Evolutionary conservation across 2,888 invertebrate genomes (phyloP).

Genomic region (Melipona beecheii): DNA sequence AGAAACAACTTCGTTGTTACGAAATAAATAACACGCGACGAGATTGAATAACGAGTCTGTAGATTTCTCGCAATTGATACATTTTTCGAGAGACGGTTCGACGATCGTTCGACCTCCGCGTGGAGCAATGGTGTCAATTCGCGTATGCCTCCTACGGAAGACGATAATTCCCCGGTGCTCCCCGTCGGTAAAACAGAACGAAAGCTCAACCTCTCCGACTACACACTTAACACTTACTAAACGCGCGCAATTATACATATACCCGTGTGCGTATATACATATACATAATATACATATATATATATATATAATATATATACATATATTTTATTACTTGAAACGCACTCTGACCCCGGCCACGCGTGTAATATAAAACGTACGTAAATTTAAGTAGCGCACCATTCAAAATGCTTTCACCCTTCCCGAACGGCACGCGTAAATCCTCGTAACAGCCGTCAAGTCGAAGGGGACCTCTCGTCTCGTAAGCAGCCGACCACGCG

Average conservation of each 20-base stretch:
- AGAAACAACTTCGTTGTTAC: too few relatives aligned
- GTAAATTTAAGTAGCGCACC: conserved; percentile 68
- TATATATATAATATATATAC: conserved; percentile 62
- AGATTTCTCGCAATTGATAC: background rate
- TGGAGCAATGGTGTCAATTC: background rate
- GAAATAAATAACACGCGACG: too few relatives aligned
- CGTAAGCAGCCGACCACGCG: background rate
- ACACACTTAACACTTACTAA: conserved; percentile 53
- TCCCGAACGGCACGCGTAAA: conserved; percentile 55
- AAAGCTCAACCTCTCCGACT: conserved; percentile 67
- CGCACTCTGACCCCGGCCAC: conserved; percentile 76
- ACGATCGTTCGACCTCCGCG: background rate
- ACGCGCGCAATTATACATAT: conserved; percentile 53
- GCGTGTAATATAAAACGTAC: conserved; percentile 66
- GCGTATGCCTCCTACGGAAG: conserved; percentile 5
- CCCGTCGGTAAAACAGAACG: conserved; percentile 59
- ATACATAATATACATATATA: conserved; percentile 40
- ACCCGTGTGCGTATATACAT: conserved; percentile 49
- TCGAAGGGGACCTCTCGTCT: conserved; percentile 24
- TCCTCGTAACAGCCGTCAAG: conserved; percentile 15
- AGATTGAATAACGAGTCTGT: too few relatives aligned
- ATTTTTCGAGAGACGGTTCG: background rate
- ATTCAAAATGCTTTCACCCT: conserved; percentile 72
- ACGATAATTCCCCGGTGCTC: conserved; percentile 30
- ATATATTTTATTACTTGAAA: conserved; percentile 77